Evolutionary conservation across 53 echinoderm and acorn worm genomes (phyloP).

Genomic region (Pentamera pediparva): DNA sequence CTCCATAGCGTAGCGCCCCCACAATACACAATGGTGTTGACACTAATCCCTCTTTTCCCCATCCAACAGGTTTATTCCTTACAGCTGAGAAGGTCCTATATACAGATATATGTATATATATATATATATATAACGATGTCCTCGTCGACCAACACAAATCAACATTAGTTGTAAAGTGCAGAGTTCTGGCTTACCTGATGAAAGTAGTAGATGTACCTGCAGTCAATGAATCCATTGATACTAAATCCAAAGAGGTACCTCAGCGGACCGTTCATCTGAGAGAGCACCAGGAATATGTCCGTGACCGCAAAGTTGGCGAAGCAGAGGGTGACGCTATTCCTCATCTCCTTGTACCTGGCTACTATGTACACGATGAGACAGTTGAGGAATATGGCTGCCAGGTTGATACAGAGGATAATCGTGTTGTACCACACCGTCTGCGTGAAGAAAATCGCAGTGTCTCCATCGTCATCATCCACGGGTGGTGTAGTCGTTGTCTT

Average conservation of each 20-base stretch:
- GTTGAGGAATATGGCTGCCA: neutral
- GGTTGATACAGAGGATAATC: neutral
- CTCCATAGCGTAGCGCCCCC: too few species aligned
- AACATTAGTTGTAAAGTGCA: neutral
- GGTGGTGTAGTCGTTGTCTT: neutral
- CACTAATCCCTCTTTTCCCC: too few species aligned
- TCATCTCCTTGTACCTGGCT: conserved; percentile 10
- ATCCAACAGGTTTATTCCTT: too few species aligned
- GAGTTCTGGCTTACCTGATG: neutral
- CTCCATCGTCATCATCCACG: neutral
- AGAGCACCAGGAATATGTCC: neutral
- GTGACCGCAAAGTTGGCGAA: conserved; percentile 13
- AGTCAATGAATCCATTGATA: neutral
- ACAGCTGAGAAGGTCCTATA: too few species aligned
- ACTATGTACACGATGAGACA: conserved; percentile 5
- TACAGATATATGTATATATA: too few species aligned
- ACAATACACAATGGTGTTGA: too few species aligned
- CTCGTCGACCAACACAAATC: too few species aligned
- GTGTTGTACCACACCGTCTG: neutral
- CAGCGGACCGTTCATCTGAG: neutral
- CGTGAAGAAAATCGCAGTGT: neutral
- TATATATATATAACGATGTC: too few species aligned
- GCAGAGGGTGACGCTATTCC: conserved; percentile 4
- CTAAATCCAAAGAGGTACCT: neutral
- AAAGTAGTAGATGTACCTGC: neutral